Conservation (phyloP, 2,797 vertebrate genomes). For the Arnoldichthys spilopterus region DNA sequence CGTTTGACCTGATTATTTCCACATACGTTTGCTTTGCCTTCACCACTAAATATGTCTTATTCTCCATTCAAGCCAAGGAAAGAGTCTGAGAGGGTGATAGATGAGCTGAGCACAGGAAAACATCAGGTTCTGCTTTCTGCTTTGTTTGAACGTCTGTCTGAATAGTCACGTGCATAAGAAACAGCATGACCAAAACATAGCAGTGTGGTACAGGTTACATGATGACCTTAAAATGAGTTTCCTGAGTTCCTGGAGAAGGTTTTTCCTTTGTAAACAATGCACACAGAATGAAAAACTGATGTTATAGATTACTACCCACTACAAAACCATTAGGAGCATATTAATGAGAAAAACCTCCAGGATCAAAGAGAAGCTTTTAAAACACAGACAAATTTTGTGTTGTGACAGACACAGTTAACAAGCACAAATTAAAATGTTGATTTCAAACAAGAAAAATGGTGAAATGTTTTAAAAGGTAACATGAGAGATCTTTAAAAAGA, state of each 20-base stretch:
- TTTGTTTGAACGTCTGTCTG: background rate
- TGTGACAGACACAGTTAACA: background rate
- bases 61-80: constrained; percentile 10
- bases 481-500: too few species aligned
- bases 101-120: constrained; percentile 1
- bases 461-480: background rate
- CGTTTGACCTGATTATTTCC: background rate
- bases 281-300: background rate
- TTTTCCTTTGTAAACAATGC: background rate
- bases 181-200: background rate
- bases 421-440: background rate
- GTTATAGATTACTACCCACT: background rate
- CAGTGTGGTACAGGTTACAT: constrained; percentile 5
- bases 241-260: background rate
- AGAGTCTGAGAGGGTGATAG: background rate
- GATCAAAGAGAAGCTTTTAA: background rate
- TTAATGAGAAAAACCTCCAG: constrained; percentile 2
- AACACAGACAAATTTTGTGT: background rate
- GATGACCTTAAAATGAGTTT: background rate
- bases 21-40: background rate
- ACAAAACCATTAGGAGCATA: background rate
- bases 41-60: background rate
- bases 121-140: background rate
- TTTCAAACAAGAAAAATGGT: background rate
- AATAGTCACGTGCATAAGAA: constrained; percentile 1